Evolutionary conservation across 2,888 invertebrate species (phyloP), one percentile per base, ranked within the genome.

Genomic region (Caenorhabditis panamensis): DNA sequence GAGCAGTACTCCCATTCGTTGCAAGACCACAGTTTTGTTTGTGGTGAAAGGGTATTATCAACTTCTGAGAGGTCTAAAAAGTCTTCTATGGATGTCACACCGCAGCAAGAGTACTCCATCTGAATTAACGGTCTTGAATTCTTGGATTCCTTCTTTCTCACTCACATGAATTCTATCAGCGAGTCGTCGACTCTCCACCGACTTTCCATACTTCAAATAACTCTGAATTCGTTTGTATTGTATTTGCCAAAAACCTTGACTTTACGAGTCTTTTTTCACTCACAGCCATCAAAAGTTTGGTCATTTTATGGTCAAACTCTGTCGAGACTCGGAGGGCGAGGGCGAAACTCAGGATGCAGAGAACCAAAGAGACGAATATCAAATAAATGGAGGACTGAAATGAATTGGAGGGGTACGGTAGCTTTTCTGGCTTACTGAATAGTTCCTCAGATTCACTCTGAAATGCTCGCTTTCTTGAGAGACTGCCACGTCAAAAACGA

Each of bases 1-100:
- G 62, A 37, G 58, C 79, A 79, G 51, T 79, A 79, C 49, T 79
- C 79, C 79, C 79, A 79, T 37, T 64, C 53, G 20, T 59, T 62
- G 44, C 72, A 79, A 2, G 59, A 22, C 59, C 59, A 67, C 13
- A 73, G 24, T 53, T 58, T 67, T 1, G 72, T 79, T 58, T 67
- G 72, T 2, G 79, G 56, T 3, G 75, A 28, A 1, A 66, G 53
- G 4, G 8, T 66, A 11, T 31, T 24, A 20, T 79, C 66, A 16
- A 79, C 56, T 66, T 72, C 72, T 2, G 79, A 79, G 11, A 79
- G 37, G 58, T 79, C 79, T 3, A 79, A 49, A 26, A 79, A 64
- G 49, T 79, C 79, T 1, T 79, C 68, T 8, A 73, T 62, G 0
- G 79, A 79, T 6, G 53, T 47, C 8, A 71, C 61, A 9, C 79